phyloP scores from a whole-genome alignment of 2,888 invertebrate species.

The Baccha elongata region DNA sequence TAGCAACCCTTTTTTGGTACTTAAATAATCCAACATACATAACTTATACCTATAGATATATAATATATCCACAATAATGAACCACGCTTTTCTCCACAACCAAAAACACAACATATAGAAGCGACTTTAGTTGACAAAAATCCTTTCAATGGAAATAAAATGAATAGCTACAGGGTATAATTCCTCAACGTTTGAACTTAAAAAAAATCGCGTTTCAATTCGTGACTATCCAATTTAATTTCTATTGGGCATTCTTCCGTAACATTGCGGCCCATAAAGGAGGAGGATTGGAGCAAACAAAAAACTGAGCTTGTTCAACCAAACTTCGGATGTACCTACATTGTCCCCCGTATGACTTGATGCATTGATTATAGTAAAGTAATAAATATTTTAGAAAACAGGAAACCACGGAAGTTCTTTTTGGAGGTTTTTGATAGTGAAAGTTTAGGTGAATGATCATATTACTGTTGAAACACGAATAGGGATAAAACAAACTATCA shows the following conservation, averaged over 20 bases:
- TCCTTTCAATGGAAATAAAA: conserved; percentile 59
- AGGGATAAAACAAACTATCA: too few relatives aligned
- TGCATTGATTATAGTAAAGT: conserved; percentile 46
- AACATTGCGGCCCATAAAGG: conserved; percentile 26
- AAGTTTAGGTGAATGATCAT: too few relatives aligned
- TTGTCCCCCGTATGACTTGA: conserved; percentile 31
- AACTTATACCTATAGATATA: background rate
- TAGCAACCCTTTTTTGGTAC: conserved; percentile 10
- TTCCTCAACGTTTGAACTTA: conserved; percentile 38
- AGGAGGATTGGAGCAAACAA: background rate
- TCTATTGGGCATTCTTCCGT: conserved; percentile 57
- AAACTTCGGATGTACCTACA: conserved; percentile 8
- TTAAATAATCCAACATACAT: too few relatives aligned
- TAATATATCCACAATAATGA: conserved; percentile 2
- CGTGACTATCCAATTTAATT: conserved; percentile 64
- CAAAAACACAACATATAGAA: conserved; percentile 4
- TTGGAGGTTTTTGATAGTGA: too few relatives aligned
- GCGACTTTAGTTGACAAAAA: conserved; percentile 46
- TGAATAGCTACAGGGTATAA: conserved; percentile 60
- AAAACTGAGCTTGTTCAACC: conserved; percentile 30
- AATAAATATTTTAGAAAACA: conserved; percentile 30
- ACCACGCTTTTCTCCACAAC: conserved; percentile 22
- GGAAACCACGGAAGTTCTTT: too few relatives aligned
- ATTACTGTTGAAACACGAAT: too few relatives aligned
- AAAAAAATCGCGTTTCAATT: conserved; percentile 34